Evolutionary conservation across 1,140 invertebrate species (phyloP).

Genomic region (Euschistus heros): DNA sequence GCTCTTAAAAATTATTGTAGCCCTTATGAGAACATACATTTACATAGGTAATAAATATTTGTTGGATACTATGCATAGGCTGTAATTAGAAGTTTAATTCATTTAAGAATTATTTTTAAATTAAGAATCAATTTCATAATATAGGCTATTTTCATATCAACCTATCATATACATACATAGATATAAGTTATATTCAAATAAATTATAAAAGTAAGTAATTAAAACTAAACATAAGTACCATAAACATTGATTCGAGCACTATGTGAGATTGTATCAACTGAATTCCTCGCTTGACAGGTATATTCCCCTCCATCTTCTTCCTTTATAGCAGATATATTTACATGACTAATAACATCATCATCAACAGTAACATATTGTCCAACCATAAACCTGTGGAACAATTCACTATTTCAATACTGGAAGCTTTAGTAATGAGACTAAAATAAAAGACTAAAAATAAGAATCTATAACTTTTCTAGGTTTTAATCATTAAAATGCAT

Average conservation of each 20-base stretch:
- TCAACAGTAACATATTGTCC: slow-evolving; percentile 73
- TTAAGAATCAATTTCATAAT: too few species aligned
- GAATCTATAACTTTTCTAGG: too few species aligned
- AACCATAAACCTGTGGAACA: slow-evolving; percentile 57
- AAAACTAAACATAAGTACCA: slow-evolving; percentile 38
- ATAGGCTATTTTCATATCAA: too few species aligned
- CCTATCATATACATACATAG: too few species aligned
- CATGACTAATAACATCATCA: slow-evolving; percentile 78
- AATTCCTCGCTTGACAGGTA: slow-evolving; percentile 73
- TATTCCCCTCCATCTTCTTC: slow-evolving; percentile 89
- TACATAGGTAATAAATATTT: too few species aligned
- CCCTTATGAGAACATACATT: too few species aligned
- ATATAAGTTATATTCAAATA: background rate
- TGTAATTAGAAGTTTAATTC: too few species aligned
- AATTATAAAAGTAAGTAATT: background rate
- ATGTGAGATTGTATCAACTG: slow-evolving; percentile 62
- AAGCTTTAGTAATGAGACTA: slow-evolving; percentile 12
- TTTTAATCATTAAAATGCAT: too few species aligned
- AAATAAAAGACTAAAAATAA: background rate
- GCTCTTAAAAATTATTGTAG: too few species aligned
- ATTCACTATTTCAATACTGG: too few species aligned
- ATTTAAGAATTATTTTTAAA: too few species aligned
- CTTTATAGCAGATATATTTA: slow-evolving; percentile 80
- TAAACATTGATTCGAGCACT: slow-evolving; percentile 83
- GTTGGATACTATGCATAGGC: too few species aligned